Percentiles rank a stretch among this genome's conserved stretches.
phyloP scores from a whole-genome alignment of 2,113 vertebrate species.

The Neodontobutis hainanensis region DNA sequence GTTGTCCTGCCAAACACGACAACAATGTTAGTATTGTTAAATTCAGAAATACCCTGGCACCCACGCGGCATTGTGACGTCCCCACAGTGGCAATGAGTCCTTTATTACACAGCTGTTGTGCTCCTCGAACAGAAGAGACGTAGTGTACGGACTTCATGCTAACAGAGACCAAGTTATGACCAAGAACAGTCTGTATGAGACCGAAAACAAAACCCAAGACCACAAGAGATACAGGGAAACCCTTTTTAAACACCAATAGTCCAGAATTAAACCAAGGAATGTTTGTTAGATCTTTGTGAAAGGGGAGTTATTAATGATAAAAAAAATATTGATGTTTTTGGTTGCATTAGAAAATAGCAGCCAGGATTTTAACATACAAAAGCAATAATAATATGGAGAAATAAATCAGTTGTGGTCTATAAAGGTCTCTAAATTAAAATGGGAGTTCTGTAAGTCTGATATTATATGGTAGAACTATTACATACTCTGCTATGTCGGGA shows the following conservation, averaged over 20 bases:
- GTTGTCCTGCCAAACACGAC: constrained; percentile 45
- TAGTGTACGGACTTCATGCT: neutral
- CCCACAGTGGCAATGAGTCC: constrained; percentile 11
- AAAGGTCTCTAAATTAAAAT: too few relatives aligned
- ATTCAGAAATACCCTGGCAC: constrained; percentile 52
- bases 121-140: constrained; percentile 9
- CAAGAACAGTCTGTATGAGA: neutral
- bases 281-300: too few relatives aligned
- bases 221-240: neutral
- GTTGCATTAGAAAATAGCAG: too few relatives aligned
- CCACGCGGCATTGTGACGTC: constrained; percentile 34
- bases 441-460: neutral
- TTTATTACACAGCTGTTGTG: constrained; percentile 12
- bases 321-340: too few relatives aligned
- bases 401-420: too few relatives aligned
- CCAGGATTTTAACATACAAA: too few relatives aligned
- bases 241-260: too few relatives aligned
- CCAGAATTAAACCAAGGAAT: too few relatives aligned
- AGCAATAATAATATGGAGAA: too few relatives aligned
- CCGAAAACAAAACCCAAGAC: neutral
- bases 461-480: constrained; percentile 15
- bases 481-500: constrained; percentile 91
- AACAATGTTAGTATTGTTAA: constrained; percentile 70
- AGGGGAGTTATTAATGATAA: too few relatives aligned
- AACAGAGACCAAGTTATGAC: neutral